These are phyloP conservation scores for Drosophila flavopinicola DNA, from an alignment of 2,888 invertebrate species.

Conservation along the genomic window DNA sequence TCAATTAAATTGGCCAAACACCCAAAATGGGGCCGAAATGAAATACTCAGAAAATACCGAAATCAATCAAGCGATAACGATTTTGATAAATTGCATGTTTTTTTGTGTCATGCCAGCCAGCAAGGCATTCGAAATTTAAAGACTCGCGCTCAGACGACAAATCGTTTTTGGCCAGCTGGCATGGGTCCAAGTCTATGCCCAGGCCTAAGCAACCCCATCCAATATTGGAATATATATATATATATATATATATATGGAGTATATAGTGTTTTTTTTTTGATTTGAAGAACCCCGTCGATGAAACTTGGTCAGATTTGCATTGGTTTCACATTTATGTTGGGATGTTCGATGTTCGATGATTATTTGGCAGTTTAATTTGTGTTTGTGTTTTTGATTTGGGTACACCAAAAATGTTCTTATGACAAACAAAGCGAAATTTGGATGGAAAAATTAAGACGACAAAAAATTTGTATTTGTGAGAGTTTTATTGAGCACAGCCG, in stretches of 20 bases:
- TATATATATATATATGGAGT: too few relatives aligned
- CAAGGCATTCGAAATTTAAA: slow-evolving; percentile 34
- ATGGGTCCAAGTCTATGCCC: slow-evolving; percentile 62
- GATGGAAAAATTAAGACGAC: slow-evolving; percentile 7
- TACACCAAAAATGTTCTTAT: slow-evolving; percentile 62
- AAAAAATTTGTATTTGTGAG: slow-evolving; percentile 56
- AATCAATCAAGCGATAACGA: slow-evolving; percentile 35
- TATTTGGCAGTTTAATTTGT: slow-evolving; percentile 17
- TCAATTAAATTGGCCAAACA: slow-evolving; percentile 51
- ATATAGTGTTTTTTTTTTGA: slow-evolving; percentile 20
- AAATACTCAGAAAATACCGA: slow-evolving; percentile 20
- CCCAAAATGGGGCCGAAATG: slow-evolving; percentile 34
- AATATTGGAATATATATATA: slow-evolving; percentile 25
- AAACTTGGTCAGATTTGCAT: slow-evolving; percentile 69
- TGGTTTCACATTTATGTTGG: slow-evolving; percentile 64
- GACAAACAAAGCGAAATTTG: slow-evolving; percentile 54
- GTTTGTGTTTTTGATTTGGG: slow-evolving; percentile 48
- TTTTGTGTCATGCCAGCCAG: slow-evolving; percentile 66
- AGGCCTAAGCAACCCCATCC: slow-evolving; percentile 35
- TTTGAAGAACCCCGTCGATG: slow-evolving; percentile 26
- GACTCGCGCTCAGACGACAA: slow-evolving; percentile 45
- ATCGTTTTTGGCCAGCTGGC: slow-evolving; percentile 52
- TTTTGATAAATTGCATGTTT: slow-evolving; percentile 60
- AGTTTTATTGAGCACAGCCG: slow-evolving; percentile 43
- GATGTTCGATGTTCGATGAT: slow-evolving; percentile 25